These are phyloP conservation scores for Novumbra hubbsi DNA, from an alignment of 2,797 vertebrate species.

Conservation along the genomic window DNA sequence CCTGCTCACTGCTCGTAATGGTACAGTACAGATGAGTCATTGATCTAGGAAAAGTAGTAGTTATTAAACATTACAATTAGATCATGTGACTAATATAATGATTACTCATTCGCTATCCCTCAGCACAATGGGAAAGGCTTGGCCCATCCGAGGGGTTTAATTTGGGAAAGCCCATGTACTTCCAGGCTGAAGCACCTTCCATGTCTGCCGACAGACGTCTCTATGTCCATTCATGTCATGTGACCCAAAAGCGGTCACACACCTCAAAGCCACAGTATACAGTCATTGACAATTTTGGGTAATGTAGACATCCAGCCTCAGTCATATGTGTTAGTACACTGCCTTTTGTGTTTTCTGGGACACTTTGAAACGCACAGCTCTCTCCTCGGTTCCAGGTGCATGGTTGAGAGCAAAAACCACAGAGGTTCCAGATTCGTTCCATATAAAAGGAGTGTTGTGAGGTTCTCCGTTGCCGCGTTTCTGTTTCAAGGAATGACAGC, in stretches of 20 bases:
- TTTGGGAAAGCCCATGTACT: conserved; percentile 70
- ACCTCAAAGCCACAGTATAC: conserved; percentile 50
- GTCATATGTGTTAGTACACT: no score
- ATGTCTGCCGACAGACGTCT: conserved; percentile 48
- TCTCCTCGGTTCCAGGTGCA: conserved; percentile 56
- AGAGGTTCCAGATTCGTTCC: conserved; percentile 62
- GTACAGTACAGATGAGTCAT: conserved; percentile 41
- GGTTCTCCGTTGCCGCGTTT: conserved; percentile 71
- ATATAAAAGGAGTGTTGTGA: conserved; percentile 50
- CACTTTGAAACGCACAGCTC: neutral
- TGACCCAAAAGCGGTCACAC: conserved; percentile 52
- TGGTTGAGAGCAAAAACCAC: conserved; percentile 59
- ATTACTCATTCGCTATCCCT: conserved; percentile 14
- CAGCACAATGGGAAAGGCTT: conserved; percentile 69
- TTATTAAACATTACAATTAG: neutral
- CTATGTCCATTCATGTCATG: conserved; percentile 64
- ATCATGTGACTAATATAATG: neutral
- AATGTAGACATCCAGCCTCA: conserved; percentile 11
- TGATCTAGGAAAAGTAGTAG: neutral
- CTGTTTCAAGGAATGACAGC: conserved; percentile 50
- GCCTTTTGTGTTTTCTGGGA: neutral
- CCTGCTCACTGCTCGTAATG: conserved; percentile 61
- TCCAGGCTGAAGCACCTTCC: conserved; percentile 53
- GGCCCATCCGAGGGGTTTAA: conserved; percentile 37
- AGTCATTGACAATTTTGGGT: conserved; percentile 71